Base-by-base conservation (phyloP, 2,797 vertebrate genomes). In the Pipistrellus kuhlii region DNA sequence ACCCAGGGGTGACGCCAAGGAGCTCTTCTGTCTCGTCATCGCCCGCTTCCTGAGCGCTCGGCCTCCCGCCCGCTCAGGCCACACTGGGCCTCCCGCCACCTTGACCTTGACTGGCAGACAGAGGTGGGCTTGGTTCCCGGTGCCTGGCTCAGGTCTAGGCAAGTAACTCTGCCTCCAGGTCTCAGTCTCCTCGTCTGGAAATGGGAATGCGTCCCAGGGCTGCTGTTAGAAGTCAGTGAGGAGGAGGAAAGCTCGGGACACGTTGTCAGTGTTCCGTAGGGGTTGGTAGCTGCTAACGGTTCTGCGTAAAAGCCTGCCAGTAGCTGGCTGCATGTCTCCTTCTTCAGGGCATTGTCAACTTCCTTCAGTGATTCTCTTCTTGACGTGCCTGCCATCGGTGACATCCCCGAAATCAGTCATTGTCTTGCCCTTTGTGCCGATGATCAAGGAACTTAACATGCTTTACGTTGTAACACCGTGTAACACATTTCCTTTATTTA, bases 201-300 rank as follows among this genome's bases (percentile, higher is more conserved):
- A n/a, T 38, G 77, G 30, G 32, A 57, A 6, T 15, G 23, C 41
- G 20, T 72, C 48, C 8, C n/a, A 0, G 17, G 21, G 10, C 48
- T 20, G 2, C n/a, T 27, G 51, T 4, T 4, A 76, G 18, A 25
- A n/a, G 57, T n/a, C 46, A 75, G 30, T n/a, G 75, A 85, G 72
- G 41, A 44, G 68, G 72, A 57, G 15, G 48, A 32, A 72, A 59
- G 46, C n/a, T 44, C 53, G n/a, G 35, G n/a, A 17, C 4, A 27
- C 0, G 1, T 51, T 4, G 1, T 20, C 41, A 23, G 46, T 82
- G 73, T 62, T 83, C n/a, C 12, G 0, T 21, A 1, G 7, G 23
- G 68, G n/a, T 32, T 53, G 82, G 53, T 48, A 46, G 48, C 20
- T 30, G 14, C 23, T 17, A 6, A 32, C 23, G 11, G 18, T 69